Evolutionary conservation across 2,797 vertebrate genomes (phyloP), one percentile per base, ranked within the genome.

Genomic region (Leptatherina wallacei): DNA sequence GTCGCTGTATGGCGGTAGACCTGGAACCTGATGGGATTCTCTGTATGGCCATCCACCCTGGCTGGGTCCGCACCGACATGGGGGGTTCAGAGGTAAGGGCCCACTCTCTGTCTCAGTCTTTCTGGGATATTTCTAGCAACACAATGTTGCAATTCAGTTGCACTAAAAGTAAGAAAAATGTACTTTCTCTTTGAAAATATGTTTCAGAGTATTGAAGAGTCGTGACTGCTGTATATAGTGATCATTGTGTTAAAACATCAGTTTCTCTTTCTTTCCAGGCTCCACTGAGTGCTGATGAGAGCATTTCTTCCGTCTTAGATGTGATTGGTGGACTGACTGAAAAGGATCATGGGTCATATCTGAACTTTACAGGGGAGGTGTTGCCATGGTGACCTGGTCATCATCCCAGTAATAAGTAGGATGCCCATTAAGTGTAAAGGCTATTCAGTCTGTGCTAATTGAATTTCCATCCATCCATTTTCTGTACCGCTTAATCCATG

Each of bases 1-100:
- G 92, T 30, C 85, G 94, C 63, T 95, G 92, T 55, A 91, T 96
- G 32, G 93, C 95, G 12, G 79, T 88, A 2, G 94, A 96, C 73
- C 71, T 96, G 81, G 87, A 94, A 72, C 74, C 87, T 0, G 93
- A 95, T 0, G 93, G 95, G 38, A 95, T 96, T 51, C 93, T 96
- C 68, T 94, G 92, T 27, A 90, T 95, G 77, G 93, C 85, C 13
- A 64, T 95, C 58, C 94, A 95, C 63, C 95, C 95, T 3, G 95
- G 95, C 63, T 95, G 95, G 95, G 92, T 96, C 18, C 91, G 94
- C 58, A 96, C 94, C 2, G 93, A 96, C 80, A 95, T 95, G 95
- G 95, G 95, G 0, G 95, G 95, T 0, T 78, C 88, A n/a, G 55
- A 94, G 92, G 95, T 95, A 82, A 89, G 86, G 0, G 3, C 22